Evolutionary conservation across 1,140 invertebrate species (phyloP).

Genomic region (Drosophila miranda): DNA sequence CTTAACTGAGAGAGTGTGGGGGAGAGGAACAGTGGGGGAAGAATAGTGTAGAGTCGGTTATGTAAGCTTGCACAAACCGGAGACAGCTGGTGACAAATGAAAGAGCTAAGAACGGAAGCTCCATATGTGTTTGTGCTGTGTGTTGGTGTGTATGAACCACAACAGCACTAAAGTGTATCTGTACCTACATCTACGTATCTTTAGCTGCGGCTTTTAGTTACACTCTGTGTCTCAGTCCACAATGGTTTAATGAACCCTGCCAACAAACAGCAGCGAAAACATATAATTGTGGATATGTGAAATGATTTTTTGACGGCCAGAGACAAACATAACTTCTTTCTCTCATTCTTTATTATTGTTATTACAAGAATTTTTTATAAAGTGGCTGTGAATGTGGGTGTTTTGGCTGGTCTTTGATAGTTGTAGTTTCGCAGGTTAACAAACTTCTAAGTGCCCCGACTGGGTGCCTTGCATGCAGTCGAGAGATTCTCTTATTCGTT

Average conservation of each 20-base stretch:
- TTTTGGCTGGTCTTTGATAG: conserved; percentile 15
- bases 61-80: conserved; percentile 41
- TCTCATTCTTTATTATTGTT: conserved; percentile 47
- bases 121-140: conserved; percentile 26
- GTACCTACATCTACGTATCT: conserved; percentile 12
- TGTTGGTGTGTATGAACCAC: conserved; percentile 2
- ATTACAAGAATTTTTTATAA: conserved; percentile 70
- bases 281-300: conserved; percentile 61
- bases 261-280: conserved; percentile 18
- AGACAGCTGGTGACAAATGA: conserved; percentile 46
- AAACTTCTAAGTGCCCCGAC: conserved; percentile 69
- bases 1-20: conserved; percentile 2
- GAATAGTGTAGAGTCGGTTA: conserved; percentile 27
- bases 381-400: conserved; percentile 10
- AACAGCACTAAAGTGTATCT: conserved; percentile 41
- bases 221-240: conserved; percentile 52
- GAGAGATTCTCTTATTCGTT: conserved; percentile 25
- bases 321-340: conserved; percentile 58
- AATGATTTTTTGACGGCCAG: conserved; percentile 64
- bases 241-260: conserved; percentile 73
- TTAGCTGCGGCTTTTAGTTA: conserved; percentile 56
- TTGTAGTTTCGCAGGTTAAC: conserved; percentile 59
- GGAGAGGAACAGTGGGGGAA: background rate
- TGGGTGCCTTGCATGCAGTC: conserved; percentile 52
- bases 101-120: conserved; percentile 65